Conservation (phyloP, 2,797 vertebrate genomes). For the Xenopus petersii region DNA sequence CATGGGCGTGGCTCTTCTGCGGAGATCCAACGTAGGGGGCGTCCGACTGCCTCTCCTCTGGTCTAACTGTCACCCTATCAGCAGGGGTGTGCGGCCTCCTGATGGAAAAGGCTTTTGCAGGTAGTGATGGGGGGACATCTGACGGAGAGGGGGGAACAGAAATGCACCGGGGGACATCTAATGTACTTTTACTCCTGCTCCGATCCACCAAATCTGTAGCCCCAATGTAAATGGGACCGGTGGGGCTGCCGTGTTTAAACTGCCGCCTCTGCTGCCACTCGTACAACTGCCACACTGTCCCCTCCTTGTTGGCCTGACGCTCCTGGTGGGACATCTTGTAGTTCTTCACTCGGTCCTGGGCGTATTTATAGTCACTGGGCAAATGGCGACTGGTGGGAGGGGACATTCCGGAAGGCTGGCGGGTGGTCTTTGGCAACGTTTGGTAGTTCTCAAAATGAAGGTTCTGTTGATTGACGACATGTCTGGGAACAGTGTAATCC, state of each 20-base stretch:
- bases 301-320: slow-evolving; percentile 86
- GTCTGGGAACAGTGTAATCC: slow-evolving; percentile 79
- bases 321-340: slow-evolving; percentile 95
- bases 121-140: slow-evolving; percentile 78
- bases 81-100: slow-evolving; percentile 91
- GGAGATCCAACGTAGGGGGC: slow-evolving; percentile 80
- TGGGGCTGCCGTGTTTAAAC: slow-evolving; percentile 94
- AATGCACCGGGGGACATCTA: slow-evolving; percentile 90
- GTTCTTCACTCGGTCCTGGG: slow-evolving; percentile 93
- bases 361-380: slow-evolving; percentile 96
- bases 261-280: slow-evolving; percentile 98
- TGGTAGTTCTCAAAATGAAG: slow-evolving; percentile 74
- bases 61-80: slow-evolving; percentile 86
- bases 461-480: slow-evolving; percentile 76
- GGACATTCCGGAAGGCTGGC: slow-evolving; percentile 77
- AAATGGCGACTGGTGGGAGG: slow-evolving; percentile 76
- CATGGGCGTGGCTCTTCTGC: slow-evolving; percentile 71
- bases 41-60: slow-evolving; percentile 72
- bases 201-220: slow-evolving; percentile 81
- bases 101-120: slow-evolving; percentile 71
- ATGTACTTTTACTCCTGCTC: slow-evolving; percentile 79
- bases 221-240: slow-evolving; percentile 75
- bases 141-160: slow-evolving; percentile 93
- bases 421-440: slow-evolving; percentile 85
- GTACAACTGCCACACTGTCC: slow-evolving; percentile 96